Evolutionary conservation across 1,140 invertebrate species (phyloP), one percentile per base, ranked within the genome.

Genomic region (Cardiocondyla obscurior): DNA sequence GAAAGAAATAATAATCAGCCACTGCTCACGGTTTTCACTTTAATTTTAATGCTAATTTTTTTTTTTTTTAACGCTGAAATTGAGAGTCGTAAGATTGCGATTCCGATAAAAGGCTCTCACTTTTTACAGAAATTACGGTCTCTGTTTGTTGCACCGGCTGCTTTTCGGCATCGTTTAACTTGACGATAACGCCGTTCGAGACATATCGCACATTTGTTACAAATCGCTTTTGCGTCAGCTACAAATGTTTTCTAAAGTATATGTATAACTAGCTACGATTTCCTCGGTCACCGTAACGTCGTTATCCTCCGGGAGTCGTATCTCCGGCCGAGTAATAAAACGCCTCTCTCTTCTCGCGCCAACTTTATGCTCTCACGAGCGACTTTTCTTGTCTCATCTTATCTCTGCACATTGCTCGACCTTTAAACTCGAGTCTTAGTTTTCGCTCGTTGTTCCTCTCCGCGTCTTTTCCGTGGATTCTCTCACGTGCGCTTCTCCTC

Each of bases 301-400:
- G 55, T 74, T 74, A 74, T 74, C 39, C 39, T 74, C n/a, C 33
- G 14, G 51, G 42, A 73, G 33, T 57, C 36, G 4, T 73, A 73
- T 55, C 51, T 57, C 33, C 51, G 49, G 46, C 28, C 14, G n/a
- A n/a, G 67, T 30, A 72, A 72, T 73, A 73, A 73, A 73, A 57
- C 33, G 46, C 33, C 36, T 73, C 33, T 42, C 22, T 51, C 10
- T n/a, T 33, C 8, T 25, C n/a, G 2, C 19, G 19, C 14, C 10
- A n/a, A 14, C 36, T 69, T 25, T 72, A 22, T 73, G 44, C 36
- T 10, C n/a, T 64, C 46, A 60, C 51, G 28, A 4, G 12, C n/a
- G 25, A 22, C 22, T 86, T 85, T n/a, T n/a, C n/a, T n/a, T 70
- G 82, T 82, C 44, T 36, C 39, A 3, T 67, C 19, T 79, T 70